Evolutionary conservation across 2,113 vertebrate species (phyloP).

Genomic region (Thymallus thymallus): DNA sequence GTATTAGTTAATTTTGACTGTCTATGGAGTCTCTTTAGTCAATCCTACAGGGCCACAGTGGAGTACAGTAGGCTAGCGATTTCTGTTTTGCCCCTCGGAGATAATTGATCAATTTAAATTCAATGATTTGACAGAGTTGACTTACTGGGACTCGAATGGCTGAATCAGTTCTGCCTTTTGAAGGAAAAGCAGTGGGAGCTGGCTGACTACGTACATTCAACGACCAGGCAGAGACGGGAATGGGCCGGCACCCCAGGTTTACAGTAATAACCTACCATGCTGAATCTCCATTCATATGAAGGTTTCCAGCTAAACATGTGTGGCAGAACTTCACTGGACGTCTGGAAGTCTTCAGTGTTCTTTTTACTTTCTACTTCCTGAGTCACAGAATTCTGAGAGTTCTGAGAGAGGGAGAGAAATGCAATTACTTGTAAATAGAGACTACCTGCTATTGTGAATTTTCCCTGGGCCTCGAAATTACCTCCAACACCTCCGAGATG

Average conservation of each 20-base stretch:
- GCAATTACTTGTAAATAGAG: constrained; percentile 76
- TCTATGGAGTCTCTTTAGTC: constrained; percentile 33
- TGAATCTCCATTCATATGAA: constrained; percentile 39
- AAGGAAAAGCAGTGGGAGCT: neutral
- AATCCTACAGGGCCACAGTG: neutral
- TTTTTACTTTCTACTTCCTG: constrained; percentile 63
- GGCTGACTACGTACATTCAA: neutral
- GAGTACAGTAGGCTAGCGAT: neutral
- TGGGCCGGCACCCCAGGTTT: constrained; percentile 15
- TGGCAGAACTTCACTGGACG: constrained; percentile 41
- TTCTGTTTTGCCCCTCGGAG: constrained; percentile 20
- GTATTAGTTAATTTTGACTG: constrained; percentile 46
- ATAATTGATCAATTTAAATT: constrained; percentile 44
- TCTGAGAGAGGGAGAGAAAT: constrained; percentile 66
- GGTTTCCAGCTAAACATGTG: constrained; percentile 49
- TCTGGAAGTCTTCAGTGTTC: constrained; percentile 58
- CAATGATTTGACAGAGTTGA: neutral
- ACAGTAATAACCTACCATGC: neutral
- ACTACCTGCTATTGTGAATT: constrained; percentile 72
- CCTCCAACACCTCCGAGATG: constrained; percentile 54
- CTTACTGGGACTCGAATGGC: neutral
- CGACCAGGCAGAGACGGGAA: neutral
- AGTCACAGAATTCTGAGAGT: constrained; percentile 55
- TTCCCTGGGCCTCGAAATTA: constrained; percentile 62
- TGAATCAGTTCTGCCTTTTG: neutral